Evolutionary conservation across 2,888 invertebrate genomes (phyloP), one percentile per base, ranked within the genome.

Genomic region (Loripinus fragilis): DNA sequence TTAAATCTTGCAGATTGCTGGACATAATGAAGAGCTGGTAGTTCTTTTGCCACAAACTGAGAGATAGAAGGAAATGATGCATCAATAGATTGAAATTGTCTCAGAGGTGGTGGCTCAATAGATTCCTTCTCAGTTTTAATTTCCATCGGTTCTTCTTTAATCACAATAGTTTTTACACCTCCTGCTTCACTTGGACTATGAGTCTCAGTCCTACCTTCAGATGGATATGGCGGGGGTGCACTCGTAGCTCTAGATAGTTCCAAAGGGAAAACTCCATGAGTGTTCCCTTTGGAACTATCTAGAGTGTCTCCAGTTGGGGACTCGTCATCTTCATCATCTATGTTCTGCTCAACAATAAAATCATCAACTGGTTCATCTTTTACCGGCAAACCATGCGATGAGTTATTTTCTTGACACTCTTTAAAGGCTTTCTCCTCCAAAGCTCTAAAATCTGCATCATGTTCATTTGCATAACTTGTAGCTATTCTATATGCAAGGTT

Each of bases 401-500:
- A 41, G 2, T 3, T 17, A 45, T 20, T 45, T 45, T 45, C 45
- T 17, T 45, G 45, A 45, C 10, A 45, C n/a, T 45, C n/a, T 45
- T 20, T 2, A 15, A 3, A 8, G 20, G n/a, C 20, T 45, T 45
- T 45, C 1, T 60, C 15, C 33, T 60, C 60, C 3, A 60, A 20
- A 12, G 33, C 2, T 33, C 28, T 60, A 17, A 60, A 33, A 33
- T 60, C 33, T 12, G 30, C 60, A n/a, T 25, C 30, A 60, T 60
- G 33, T 15, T 60, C 60, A 17, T 20, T 7, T 28, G 60, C 60
- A 60, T 60, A 60, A 5, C 8, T 60, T 10, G 60, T 60, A 33
- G 60, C 60, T 60, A 60, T 60, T 60, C 33, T 60, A 28, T 33
- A 60, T n/a, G 60, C 60, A 60, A 60, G 60, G 20, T 60, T 33